Evolutionary conservation across 2,888 invertebrate species (phyloP).

Genomic region (Eupithecia subfuscata): DNA sequence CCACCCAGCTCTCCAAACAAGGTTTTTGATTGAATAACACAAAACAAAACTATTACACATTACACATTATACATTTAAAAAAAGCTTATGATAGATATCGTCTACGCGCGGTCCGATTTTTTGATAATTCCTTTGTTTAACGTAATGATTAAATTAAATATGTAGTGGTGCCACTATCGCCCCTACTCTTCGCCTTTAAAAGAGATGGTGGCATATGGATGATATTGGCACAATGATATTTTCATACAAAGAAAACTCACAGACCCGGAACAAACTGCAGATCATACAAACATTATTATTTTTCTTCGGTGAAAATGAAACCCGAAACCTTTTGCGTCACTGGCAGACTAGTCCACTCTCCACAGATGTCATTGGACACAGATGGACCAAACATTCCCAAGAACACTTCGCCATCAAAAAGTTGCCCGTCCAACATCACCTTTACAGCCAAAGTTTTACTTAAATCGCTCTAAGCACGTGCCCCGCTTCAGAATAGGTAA

Average conservation of each 20-base stretch:
- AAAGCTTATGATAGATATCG: too few relatives aligned
- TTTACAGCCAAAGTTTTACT: conserved; percentile 48
- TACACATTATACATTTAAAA: too few relatives aligned
- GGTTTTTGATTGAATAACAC: too few relatives aligned
- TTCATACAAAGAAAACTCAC: background rate
- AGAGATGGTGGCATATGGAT: background rate
- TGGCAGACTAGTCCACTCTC: background rate
- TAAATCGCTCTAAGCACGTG: conserved; percentile 57
- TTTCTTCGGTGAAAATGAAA: background rate
- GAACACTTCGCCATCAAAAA: background rate
- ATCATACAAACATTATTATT: background rate
- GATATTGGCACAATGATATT: background rate
- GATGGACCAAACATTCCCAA: background rate
- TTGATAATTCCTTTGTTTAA: too few relatives aligned
- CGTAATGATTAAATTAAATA: too few relatives aligned
- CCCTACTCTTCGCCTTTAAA: too few relatives aligned
- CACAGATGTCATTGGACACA: background rate
- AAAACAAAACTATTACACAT: too few relatives aligned
- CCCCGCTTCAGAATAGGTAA: conserved; percentile 59
- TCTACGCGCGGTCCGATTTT: too few relatives aligned
- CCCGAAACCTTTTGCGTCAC: background rate
- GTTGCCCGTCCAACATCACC: conserved; percentile 23
- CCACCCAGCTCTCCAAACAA: too few relatives aligned
- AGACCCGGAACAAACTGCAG: background rate
- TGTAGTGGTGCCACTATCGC: too few relatives aligned